Evolutionary conservation across 2,797 vertebrate species (phyloP), one percentile per base, ranked within the genome.

Genomic region (Xiphorhynchus erythropygius): DNA sequence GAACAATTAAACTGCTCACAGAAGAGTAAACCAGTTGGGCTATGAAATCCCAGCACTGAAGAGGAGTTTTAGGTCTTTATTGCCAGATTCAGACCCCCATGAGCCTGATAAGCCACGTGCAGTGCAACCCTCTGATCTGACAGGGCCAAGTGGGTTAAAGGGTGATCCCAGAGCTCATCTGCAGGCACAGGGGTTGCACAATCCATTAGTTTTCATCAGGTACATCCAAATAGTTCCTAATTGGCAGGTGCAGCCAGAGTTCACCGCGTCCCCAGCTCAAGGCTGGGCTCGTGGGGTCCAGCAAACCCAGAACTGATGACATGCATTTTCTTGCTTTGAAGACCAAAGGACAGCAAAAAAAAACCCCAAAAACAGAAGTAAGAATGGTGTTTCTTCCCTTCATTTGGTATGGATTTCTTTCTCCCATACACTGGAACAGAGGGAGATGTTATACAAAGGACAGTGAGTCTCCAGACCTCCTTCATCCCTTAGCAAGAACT

Each of bases 71-170:
- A 41, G 11, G 28, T 41, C 41, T 1, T 0, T 27, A 16, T 62
- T 87, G 23, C 64, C 37, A 30, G 13, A 24, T 13, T 27, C 6
- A 59, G 44, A 63, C 28, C 18, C 55, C 55, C 23, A 17, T 49
- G 27, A 59, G 5, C n/a, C 32, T 67, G 55, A 79, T 30, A 60
- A 92, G 15, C 19, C 47, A 46, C 0, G 0, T 27, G 25, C 41
- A 53, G 44, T 4, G 0, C 33, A 95, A 41, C 17, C 9, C 11
- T 47, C 17, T 14, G 9, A 2, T 5, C 6, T 0, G 0, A 15
- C 35, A 33, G 42, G 42, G 27, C 30, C 32, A 23, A 13, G 32
- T 32, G 60, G 10, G 15, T 63, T 53, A 37, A 50, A 84, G 47
- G 0, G 1, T 13, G 44, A 63, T 56, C 82, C 73, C 52, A 10